Evolutionary conservation across 2,797 vertebrate species (phyloP).

Genomic region (Acanthurus leucopareius): DNA sequence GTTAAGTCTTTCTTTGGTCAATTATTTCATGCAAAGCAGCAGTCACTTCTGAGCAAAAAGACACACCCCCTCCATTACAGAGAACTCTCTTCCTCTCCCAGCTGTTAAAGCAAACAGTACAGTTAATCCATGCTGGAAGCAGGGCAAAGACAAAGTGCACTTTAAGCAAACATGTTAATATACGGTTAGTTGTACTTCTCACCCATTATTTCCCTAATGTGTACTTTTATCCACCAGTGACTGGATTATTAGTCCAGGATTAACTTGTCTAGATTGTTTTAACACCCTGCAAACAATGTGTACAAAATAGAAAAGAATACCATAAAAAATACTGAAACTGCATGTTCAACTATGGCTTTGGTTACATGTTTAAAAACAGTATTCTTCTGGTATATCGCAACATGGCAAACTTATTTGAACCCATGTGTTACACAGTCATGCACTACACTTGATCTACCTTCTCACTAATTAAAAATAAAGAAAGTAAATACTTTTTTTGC

Average conservation of each 20-base stretch:
- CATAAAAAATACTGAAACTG: too few species aligned
- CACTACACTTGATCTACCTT: background rate
- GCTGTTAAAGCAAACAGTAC: conserved; percentile 54
- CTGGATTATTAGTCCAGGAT: background rate
- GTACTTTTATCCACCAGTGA: background rate
- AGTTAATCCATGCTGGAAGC: conserved; percentile 69
- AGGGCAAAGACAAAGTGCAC: conserved; percentile 31
- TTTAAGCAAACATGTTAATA: conserved; percentile 68
- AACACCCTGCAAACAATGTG: background rate
- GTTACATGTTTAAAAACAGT: background rate
- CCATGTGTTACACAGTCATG: background rate
- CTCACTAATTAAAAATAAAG: background rate
- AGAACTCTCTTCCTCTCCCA: conserved; percentile 36
- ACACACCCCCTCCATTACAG: conserved; percentile 19
- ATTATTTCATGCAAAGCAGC: conserved; percentile 67
- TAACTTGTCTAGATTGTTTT: background rate
- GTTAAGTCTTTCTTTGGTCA: conserved; percentile 21
- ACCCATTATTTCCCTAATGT: background rate
- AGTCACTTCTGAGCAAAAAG: conserved; percentile 23
- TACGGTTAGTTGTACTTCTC: conserved; percentile 31
- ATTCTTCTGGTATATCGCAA: background rate
- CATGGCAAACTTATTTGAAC: background rate
- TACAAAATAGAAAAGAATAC: too few species aligned
- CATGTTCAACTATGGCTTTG: too few species aligned
- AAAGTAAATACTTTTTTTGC: background rate